Evolutionary conservation across 2,888 invertebrate genomes (phyloP).

Genomic region (Danaus chrysippus): DNA sequence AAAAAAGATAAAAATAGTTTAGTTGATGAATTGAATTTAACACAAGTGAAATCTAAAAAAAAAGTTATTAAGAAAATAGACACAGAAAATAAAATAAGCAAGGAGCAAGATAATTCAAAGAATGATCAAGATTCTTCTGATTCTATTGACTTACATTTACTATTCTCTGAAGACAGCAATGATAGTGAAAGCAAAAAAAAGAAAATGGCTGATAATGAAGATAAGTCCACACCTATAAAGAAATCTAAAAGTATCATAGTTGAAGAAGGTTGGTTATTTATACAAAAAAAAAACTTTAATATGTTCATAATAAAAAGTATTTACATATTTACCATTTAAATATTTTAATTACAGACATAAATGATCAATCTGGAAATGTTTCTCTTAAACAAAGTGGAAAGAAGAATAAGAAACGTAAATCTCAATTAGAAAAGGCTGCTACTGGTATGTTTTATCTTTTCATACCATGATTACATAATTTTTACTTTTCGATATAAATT

Average conservation of each 20-base stretch:
- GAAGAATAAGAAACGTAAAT: constrained; percentile 24
- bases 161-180: constrained; percentile 65
- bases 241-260: constrained; percentile 54
- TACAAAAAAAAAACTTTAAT: neutral
- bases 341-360: constrained; percentile 3
- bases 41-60: constrained; percentile 42
- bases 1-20: constrained; percentile 46
- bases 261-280: constrained; percentile 42
- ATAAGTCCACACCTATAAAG: constrained; percentile 54
- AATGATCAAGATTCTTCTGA: constrained; percentile 48
- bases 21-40: constrained; percentile 63
- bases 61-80: constrained; percentile 30
- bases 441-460: constrained; percentile 10
- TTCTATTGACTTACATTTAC: constrained; percentile 58
- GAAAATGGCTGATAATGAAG: constrained; percentile 30
- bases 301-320: neutral
- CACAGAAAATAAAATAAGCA: constrained; percentile 21
- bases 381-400: constrained; percentile 21
- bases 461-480: neutral
- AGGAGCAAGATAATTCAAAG: constrained; percentile 26
- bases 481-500: neutral
- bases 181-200: constrained; percentile 41
- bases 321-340: neutral
- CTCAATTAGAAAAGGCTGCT: constrained; percentile 7
- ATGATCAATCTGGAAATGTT: constrained; percentile 12